A percentile compares a stretch with the other conserved stretches of the same genome.
Evolutionary conservation across 2,113 vertebrate species (phyloP).

Genomic region (Rallus limicola): DNA sequence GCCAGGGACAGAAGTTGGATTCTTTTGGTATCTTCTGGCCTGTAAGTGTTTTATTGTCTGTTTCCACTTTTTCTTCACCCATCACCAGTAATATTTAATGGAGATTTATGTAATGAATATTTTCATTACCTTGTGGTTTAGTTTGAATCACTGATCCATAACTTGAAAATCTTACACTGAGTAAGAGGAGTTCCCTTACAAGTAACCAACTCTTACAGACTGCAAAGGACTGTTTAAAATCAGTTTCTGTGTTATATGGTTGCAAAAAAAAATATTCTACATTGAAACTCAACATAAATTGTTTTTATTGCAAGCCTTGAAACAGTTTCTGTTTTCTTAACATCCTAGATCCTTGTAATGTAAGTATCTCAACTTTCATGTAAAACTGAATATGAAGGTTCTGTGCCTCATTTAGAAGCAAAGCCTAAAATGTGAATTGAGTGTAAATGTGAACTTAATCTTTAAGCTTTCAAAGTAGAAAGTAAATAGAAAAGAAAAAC

Average conservation of each 20-base stretch:
- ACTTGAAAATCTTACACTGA: neutral
- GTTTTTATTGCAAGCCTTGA: neutral
- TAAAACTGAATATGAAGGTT: neutral
- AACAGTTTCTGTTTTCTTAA: conserved; percentile 21
- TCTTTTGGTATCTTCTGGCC: neutral
- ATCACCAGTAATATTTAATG: neutral
- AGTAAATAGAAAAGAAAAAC: neutral
- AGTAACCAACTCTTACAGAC: neutral
- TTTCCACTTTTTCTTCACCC: neutral
- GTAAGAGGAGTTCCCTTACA: neutral
- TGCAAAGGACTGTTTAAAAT: conserved; percentile 6
- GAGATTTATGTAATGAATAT: neutral
- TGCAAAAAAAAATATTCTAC: conserved; percentile 19
- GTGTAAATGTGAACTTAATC: neutral
- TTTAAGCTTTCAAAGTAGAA: neutral
- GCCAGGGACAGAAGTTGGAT: neutral
- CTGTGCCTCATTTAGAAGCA: neutral
- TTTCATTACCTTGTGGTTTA: neutral
- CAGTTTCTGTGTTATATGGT: neutral
- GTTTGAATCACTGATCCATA: neutral
- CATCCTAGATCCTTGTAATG: neutral
- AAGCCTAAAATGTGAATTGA: neutral
- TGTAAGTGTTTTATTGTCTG: neutral
- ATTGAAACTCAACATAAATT: neutral
- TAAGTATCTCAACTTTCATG: neutral